Evolutionary conservation across 2,113 vertebrate species (phyloP), one percentile per base, ranked within the genome.

Genomic region (Neotragus moschatus): DNA sequence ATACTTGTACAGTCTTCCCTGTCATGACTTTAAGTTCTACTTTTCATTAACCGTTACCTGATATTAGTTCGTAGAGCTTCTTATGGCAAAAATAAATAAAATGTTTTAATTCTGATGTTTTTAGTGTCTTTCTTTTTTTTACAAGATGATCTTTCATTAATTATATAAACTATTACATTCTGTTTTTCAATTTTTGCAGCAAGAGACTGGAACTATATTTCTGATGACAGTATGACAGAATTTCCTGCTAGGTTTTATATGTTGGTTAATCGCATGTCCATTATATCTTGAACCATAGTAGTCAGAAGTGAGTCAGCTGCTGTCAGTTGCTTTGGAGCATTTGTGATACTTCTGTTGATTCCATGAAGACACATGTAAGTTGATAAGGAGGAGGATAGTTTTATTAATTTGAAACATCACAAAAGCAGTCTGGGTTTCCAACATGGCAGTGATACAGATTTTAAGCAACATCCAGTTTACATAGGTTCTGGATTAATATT

Each of bases 21-120:
- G 92, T 98, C 98, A 97, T 97, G 63, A 98, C 98, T 98, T 87
- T 94, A 98, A 98, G 93, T 98, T 98, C 97, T 98, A 97, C 98
- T 98, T 97, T 98, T 98, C 98, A 98, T 98, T 99, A 98, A 98
- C 98, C 93, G 79, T 97, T 98, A 98, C 81, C 96, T 99, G 98
- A 96, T 98, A 98, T 96, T 99, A 99, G 99, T 98, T 99, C 98
- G 98, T 99, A 99, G 99, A 99, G 98, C 98, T 99, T 99, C 98
- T 98, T 99, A 99, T 98, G 98, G 98, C 98, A 98, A 98, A 99
- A 99, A 99, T 99, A 99, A 99, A 98, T 99, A 99, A 99, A 98
- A 98, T 58, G 53, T 98, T 98, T 98, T 98, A 98, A 98, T 99
- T 98, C 98, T 98, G 70, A 90, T 61, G n/a, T 66, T 94, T 88